Evolutionary conservation across 2,113 vertebrate genomes (phyloP).

Genomic region (Triplophysa dalaica): DNA sequence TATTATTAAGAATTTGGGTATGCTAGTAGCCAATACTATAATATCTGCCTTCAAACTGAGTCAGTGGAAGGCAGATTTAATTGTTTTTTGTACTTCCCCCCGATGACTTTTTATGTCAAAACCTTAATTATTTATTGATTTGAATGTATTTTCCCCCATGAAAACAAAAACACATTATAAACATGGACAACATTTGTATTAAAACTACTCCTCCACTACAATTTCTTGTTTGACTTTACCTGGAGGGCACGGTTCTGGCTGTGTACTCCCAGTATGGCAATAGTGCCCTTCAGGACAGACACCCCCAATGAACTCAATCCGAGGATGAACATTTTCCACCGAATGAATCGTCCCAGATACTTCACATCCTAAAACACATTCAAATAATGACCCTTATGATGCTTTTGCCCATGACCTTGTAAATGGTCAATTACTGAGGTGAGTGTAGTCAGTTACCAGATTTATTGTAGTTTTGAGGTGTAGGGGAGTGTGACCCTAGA

Average conservation of each 20-base stretch:
- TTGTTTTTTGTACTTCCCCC: no score
- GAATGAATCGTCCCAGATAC: not conserved
- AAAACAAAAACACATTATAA: no score
- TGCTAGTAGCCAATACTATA: no score
- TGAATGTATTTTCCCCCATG: no score
- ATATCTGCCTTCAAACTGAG: no score
- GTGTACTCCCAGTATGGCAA: slow-evolving; percentile 75
- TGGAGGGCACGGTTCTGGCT: slow-evolving; percentile 72
- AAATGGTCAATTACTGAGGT: not conserved
- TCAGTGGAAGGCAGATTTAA: no score
- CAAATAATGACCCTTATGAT: not conserved
- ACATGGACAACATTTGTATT: no score
- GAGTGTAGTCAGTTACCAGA: slow-evolving; percentile 1
- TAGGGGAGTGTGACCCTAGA: slow-evolving; percentile 68
- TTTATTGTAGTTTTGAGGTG: slow-evolving; percentile 61
- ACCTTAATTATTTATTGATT: no score
- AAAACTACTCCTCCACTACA: not conserved
- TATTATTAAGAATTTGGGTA: no score
- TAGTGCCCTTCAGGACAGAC: slow-evolving; percentile 76
- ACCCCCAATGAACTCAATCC: slow-evolving; percentile 64
- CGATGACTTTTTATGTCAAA: no score
- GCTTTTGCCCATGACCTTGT: slow-evolving; percentile 24
- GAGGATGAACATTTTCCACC: slow-evolving; percentile 2
- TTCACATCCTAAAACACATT: slow-evolving; percentile 20
- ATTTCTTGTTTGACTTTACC: slow-evolving; percentile 62